Evolutionary conservation across 2,113 vertebrate species (phyloP).

Genomic region (Craseonycteris thonglongyai): DNA sequence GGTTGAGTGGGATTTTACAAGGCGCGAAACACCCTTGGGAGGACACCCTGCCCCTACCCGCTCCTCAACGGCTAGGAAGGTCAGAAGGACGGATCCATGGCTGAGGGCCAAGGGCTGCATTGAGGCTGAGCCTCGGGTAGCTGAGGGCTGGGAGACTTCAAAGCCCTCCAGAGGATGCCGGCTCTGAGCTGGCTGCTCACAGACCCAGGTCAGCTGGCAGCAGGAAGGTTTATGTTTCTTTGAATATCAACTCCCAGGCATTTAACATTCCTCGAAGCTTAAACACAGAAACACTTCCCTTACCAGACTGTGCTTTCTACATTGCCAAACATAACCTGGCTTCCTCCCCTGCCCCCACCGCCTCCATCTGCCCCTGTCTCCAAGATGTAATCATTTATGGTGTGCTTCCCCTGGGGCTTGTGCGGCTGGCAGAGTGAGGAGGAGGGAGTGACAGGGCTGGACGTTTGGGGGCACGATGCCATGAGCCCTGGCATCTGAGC

Average conservation of each 20-base stretch:
- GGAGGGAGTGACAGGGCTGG: neutral
- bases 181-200: neutral
- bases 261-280: conserved; percentile 67
- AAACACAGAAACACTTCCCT: conserved; percentile 69
- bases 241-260: conserved; percentile 62
- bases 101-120: neutral
- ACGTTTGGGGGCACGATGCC: neutral
- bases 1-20: neutral
- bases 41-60: fast-evolving
- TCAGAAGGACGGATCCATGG: neutral
- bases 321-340: conserved; percentile 70
- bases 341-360: conserved; percentile 24
- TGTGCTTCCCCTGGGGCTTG: neutral
- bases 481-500: neutral
- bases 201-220: conserved; percentile 59
- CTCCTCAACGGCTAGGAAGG: neutral
- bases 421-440: neutral
- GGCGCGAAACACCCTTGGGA: neutral
- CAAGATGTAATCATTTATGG: conserved; percentile 46
- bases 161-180: neutral
- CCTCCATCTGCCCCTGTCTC: conserved; percentile 64
- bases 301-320: conserved; percentile 57
- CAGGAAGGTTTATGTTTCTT: conserved; percentile 51
- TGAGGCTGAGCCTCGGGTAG: neutral
- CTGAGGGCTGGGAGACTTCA: neutral